Percentiles rank a stretch among this genome's conserved stretches.
Conservation (phyloP, 1,140 invertebrate genomes). For the Drosophila novamexicana region DNA sequence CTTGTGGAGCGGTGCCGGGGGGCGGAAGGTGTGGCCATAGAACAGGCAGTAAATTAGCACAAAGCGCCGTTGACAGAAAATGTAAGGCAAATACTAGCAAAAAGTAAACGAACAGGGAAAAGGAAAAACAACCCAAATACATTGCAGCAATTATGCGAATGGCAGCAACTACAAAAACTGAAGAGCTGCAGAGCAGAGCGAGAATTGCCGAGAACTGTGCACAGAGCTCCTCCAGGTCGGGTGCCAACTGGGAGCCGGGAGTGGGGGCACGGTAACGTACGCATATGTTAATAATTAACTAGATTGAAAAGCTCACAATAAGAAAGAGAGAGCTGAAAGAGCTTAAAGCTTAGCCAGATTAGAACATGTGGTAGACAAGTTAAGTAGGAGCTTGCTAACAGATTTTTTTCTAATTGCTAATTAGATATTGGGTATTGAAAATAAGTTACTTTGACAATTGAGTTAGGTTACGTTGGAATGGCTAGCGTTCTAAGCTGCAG, state of each 20-base stretch:
- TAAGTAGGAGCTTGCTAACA: no score
- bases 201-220: neutral
- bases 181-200: neutral
- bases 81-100: conserved; percentile 24
- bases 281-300: neutral
- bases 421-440: no score
- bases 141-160: conserved; percentile 33
- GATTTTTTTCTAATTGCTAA: no score
- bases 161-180: neutral
- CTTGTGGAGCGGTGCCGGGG: neutral
- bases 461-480: no score
- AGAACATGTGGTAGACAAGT: neutral
- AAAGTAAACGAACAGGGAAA: conserved; percentile 9
- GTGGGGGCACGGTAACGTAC: no score
- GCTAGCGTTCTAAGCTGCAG: no score
- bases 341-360: neutral
- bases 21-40: neutral
- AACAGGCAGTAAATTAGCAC: conserved; percentile 47
- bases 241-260: neutral
- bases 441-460: no score
- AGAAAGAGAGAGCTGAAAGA: neutral
- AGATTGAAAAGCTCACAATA: neutral
- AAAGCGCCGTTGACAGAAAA: conserved; percentile 50
- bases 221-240: neutral
- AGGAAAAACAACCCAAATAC: conserved; percentile 25